These are phyloP conservation scores for Epinephelus awoara DNA, from an alignment of 2,797 vertebrate species.

Conservation along the genomic window DNA sequence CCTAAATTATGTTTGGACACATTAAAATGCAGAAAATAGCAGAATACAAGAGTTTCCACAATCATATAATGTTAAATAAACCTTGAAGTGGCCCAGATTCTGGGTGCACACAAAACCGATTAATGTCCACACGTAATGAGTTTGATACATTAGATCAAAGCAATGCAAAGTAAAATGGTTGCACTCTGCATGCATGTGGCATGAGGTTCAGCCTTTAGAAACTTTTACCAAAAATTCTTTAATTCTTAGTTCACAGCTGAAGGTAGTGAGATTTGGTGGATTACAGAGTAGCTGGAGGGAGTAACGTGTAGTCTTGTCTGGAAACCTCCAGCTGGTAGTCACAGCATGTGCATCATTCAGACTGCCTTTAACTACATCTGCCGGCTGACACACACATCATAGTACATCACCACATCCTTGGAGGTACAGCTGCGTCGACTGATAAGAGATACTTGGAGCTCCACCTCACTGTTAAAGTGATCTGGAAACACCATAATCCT, in stretches of 20 bases:
- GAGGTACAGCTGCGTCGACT: conserved; percentile 68
- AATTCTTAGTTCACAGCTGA: conserved; percentile 30
- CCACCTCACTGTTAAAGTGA: conserved; percentile 64
- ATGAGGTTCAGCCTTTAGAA: conserved; percentile 21
- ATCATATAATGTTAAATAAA: not conserved
- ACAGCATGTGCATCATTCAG: conserved; percentile 45
- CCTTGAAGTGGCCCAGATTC: not conserved
- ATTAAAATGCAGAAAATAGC: not conserved
- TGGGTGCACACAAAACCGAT: conserved; percentile 14
- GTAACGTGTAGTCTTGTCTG: conserved; percentile 31
- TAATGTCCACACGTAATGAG: conserved; percentile 20
- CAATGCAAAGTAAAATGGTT: conserved; percentile 5
- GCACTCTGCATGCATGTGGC: not conserved
- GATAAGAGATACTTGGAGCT: conserved; percentile 69
- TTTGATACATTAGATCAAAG: conserved; percentile 36
- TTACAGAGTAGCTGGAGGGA: conserved; percentile 58
- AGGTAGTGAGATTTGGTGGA: conserved; percentile 53
- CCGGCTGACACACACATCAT: conserved; percentile 47
- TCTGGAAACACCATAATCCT: conserved; percentile 43
- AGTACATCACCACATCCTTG: conserved; percentile 54
- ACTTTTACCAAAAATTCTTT: conserved; percentile 28
- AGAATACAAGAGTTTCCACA: not conserved
- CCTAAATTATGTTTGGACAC: not conserved
- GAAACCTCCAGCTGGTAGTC: conserved; percentile 48
- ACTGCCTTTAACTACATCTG: conserved; percentile 30